Evolutionary conservation across 2,888 invertebrate species (phyloP), one percentile per base, ranked within the genome.

Genomic region (Rhagium mordax): DNA sequence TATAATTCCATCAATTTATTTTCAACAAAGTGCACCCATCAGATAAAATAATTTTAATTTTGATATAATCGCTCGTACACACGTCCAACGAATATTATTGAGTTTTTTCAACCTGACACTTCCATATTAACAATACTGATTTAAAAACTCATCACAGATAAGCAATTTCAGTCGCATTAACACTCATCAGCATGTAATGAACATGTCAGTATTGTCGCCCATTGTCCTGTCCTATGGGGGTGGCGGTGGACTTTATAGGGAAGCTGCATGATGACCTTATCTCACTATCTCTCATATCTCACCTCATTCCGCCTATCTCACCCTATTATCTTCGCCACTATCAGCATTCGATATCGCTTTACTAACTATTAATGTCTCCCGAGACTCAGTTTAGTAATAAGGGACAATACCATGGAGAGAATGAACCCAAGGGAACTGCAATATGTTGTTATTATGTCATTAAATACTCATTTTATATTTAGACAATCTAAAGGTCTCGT

Each of bases 161-260:
- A 84, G 82, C 83, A 81, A 81, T 83, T 82, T 81, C 82, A 84
- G 81, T 82, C 82, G 76, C 81, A 84, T 84, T 83, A 82, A 84
- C 83, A 81, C 80, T 81, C 79, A 82, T 83, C 82, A 79, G 80
- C 78, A 75, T 79, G 82, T 86, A 86, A 86, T 86, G 85, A 85
- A 85, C 85, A 85, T 86, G 85, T 86, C 86, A 86, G 77, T 80
- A 81, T 77, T 70, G 81, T 77, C 82, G 81, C 77, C 82, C 80
- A 82, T 82, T 83, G 82, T 83, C 78, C 67, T 57, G 55, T 10
- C 18, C 15, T 7, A 27, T 18, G 53, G 48, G 65, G 55, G 67
- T 18, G 65, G 65, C 48, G 13, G 18, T 51, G 15, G 24, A 27
- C 10, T 55, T 10, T 13, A 2, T 16, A 33, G 65, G 51, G 65